phyloP scores from a whole-genome alignment of 2,797 vertebrate species.

The Thripadectes ignobilis region DNA sequence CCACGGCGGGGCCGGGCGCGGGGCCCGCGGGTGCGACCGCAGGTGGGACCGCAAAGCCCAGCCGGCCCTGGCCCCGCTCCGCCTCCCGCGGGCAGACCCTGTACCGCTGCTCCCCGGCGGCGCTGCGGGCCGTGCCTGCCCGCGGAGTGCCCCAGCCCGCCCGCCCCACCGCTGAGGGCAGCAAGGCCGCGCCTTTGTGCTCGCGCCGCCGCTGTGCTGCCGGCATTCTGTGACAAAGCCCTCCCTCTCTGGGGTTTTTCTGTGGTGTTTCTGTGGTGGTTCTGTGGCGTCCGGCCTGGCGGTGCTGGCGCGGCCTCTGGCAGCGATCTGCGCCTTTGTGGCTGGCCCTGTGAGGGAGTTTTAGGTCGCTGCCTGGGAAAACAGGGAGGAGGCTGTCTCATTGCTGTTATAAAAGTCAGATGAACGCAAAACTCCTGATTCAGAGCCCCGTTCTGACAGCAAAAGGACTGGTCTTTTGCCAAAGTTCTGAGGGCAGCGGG shows the following conservation, averaged over 20 bases:
- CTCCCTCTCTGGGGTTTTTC: too few species aligned
- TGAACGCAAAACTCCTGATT: accelerated
- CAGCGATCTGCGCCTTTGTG: accelerated
- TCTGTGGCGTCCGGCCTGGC: too few species aligned
- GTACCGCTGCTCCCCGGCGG: too few species aligned
- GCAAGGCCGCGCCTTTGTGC: too few species aligned
- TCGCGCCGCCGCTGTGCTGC: too few species aligned
- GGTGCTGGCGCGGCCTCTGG: too few species aligned
- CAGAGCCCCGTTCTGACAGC: accelerated
- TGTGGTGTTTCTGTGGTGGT: too few species aligned
- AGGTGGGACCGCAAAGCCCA: not conserved
- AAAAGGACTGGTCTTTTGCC: accelerated
- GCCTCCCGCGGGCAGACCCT: not conserved
- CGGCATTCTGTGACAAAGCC: too few species aligned
- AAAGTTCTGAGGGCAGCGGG: accelerated
- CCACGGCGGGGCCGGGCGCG: not conserved
- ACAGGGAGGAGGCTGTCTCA: accelerated
- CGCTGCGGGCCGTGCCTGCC: too few species aligned
- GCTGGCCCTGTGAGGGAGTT: accelerated
- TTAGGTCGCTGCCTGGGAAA: accelerated
- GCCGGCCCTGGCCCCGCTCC: accelerated
- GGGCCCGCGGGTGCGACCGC: not conserved
- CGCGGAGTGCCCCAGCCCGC: accelerated
- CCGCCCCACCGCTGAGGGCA: accelerated
- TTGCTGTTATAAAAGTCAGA: accelerated